A percentile compares a stretch with the other conserved stretches of the same genome.
These are phyloP conservation scores for Electrona antarctica DNA, from an alignment of 2,113 vertebrate species.

Conservation along the genomic window DNA sequence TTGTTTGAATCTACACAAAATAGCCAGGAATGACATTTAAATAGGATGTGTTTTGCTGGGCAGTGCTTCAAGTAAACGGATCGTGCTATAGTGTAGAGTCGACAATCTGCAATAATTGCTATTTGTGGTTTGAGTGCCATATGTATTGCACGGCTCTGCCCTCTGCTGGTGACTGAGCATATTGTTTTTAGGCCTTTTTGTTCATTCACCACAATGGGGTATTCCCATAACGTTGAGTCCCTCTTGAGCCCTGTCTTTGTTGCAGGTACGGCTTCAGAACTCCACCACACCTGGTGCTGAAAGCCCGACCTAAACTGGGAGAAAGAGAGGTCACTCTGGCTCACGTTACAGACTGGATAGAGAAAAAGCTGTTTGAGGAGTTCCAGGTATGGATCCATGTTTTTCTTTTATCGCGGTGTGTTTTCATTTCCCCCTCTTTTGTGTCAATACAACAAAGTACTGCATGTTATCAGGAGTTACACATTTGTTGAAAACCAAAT, in stretches of 20 bases:
- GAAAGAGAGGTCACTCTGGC: constrained; percentile 96
- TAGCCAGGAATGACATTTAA: accelerated
- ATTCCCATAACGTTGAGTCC: background rate
- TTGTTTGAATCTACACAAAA: background rate
- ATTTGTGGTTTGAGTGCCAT: background rate
- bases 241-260: constrained; percentile 15
- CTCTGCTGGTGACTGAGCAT: constrained; percentile 36
- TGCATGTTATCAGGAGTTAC: background rate
- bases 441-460: background rate
- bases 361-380: constrained; percentile 92
- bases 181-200: background rate
- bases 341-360: constrained; percentile 99
- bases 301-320: constrained; percentile 96
- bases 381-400: constrained; percentile 57
- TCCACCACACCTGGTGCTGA: constrained; percentile 91
- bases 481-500: background rate
- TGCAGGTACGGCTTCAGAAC: constrained; percentile 94
- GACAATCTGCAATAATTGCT: too few relatives aligned
- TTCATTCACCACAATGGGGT: background rate
- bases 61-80: too few relatives aligned
- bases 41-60: background rate
- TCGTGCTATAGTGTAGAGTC: too few relatives aligned
- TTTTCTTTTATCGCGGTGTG: background rate
- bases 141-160: constrained; percentile 2
- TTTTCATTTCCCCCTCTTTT: background rate